phyloP scores from a whole-genome alignment of 2,113 vertebrate genomes.

The Pseudorasbora parva region DNA sequence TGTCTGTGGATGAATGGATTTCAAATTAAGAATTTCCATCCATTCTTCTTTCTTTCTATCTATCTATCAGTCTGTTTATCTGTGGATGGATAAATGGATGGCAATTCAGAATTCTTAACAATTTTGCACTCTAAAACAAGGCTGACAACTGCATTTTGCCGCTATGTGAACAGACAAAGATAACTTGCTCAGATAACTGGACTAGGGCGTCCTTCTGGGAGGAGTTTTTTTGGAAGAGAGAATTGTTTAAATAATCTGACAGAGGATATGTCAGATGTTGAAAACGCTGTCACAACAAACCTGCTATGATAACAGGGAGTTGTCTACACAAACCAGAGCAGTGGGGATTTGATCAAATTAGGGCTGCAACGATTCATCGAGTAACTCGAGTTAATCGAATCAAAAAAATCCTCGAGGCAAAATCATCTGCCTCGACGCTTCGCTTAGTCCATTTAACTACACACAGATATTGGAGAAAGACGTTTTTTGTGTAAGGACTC shows the following conservation, averaged over 20 bases:
- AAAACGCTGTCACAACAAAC: slow-evolving; percentile 67
- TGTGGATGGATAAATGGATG: background rate
- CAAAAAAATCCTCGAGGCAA: too few species aligned
- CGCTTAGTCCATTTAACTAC: too few species aligned
- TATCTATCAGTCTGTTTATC: too few species aligned
- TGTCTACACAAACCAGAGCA: slow-evolving; percentile 50
- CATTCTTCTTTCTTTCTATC: too few species aligned
- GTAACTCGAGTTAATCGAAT: too few species aligned
- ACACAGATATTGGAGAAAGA: too few species aligned
- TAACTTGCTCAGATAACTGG: slow-evolving; percentile 60
- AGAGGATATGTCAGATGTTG: slow-evolving; percentile 67
- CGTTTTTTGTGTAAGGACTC: too few species aligned
- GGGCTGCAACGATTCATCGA: too few species aligned
- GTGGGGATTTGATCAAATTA: slow-evolving; percentile 38
- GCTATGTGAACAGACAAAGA: background rate
- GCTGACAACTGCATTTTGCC: background rate
- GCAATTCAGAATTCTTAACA: background rate
- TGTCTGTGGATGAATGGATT: too few species aligned
- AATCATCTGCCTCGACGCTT: too few species aligned
- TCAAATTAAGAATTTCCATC: too few species aligned
- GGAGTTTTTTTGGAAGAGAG: slow-evolving; percentile 33
- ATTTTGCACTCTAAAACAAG: background rate
- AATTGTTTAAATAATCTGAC: slow-evolving; percentile 65
- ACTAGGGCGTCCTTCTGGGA: slow-evolving; percentile 61
- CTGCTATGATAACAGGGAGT: slow-evolving; percentile 49